Evolutionary conservation across 92 coral and sea anemone species (phyloP).

Genomic region (Isaurus tuberculatus): DNA sequence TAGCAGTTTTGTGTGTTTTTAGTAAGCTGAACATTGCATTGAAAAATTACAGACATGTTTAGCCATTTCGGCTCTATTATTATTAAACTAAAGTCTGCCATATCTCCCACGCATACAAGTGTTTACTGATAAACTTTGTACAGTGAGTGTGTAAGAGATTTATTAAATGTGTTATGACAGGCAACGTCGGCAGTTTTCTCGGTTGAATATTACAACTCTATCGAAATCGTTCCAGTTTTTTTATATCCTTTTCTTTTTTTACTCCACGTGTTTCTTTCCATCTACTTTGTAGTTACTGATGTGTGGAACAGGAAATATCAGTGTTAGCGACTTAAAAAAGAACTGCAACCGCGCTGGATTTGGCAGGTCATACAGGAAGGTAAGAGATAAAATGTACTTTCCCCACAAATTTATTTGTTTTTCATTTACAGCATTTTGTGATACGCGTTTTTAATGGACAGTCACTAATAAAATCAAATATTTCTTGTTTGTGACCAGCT

Average conservation of each 20-base stretch:
- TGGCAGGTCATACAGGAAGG: conserved; percentile 70
- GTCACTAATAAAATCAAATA: too few relatives aligned
- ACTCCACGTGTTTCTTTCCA: neutral
- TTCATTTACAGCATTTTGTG: too few relatives aligned
- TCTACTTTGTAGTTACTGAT: conserved; percentile 74
- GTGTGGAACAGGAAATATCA: conserved; percentile 96
- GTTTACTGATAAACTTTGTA: neutral
- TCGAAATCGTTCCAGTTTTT: neutral
- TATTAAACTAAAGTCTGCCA: neutral
- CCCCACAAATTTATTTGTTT: too few relatives aligned
- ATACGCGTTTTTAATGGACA: too few relatives aligned
- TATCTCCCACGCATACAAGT: neutral
- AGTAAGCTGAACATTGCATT: too few relatives aligned
- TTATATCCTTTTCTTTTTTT: neutral
- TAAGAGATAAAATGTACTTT: conserved; percentile 19
- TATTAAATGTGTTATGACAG: too few relatives aligned
- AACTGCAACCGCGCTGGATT: conserved; percentile 60
- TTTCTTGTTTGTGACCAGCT: too few relatives aligned
- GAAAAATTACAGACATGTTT: too few relatives aligned
- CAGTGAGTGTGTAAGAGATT: too few relatives aligned
- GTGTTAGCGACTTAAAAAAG: conserved; percentile 82
- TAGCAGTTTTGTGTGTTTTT: too few relatives aligned
- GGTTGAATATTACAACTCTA: neutral
- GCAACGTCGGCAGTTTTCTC: neutral
- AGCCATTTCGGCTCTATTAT: too few relatives aligned